Evolutionary conservation across 2,888 invertebrate genomes (phyloP), one percentile per base, ranked within the genome.

Genomic region (Phlogophora meticulosa): DNA sequence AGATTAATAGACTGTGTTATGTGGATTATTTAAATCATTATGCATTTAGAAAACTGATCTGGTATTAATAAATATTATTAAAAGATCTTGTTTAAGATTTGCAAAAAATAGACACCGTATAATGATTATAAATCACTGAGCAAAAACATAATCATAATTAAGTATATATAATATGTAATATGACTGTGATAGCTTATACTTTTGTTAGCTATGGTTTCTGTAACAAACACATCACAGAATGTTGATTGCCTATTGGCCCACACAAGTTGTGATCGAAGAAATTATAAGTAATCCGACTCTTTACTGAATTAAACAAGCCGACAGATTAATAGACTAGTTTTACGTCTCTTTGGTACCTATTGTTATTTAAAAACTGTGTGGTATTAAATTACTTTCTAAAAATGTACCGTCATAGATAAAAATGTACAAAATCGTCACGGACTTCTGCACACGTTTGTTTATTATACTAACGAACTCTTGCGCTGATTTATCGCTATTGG

Each of bases 401-500:
- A 32, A 9, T 34, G 4, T 55, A 20, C 38, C 7, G 57, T 43
- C 52, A 48, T 20, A 7, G 24, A 36, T 9, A 52, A 36, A 74
- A 67, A 66, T 66, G 66, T 45, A 48, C 17, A 15, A 43, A 49
- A n/a, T 13, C 32, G 32, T 58, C 42, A 74, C 36, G 22, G 24
- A 53, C 13, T 45, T 11, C 17, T 36, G 4, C 20, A 20, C 17
- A 17, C 46, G 36, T n/a, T 22, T 49, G 48, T 51, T 42, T 22
- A 46, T 40, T 68, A 55, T 68, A 45, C n/a, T n/a, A 40, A 55
- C 15, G 22, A 20, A 68, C 15, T 55, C 34, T 4, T 24, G 40
- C 45, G 68, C 38, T 24, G 49, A 72, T 72, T 72, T 59, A 68
- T 75, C 2, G 15, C 53, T 24, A 28, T 28, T 24, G 49, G n/a